Conservation (phyloP, 2,888 invertebrate genomes). For the Euclidia mi region DNA sequence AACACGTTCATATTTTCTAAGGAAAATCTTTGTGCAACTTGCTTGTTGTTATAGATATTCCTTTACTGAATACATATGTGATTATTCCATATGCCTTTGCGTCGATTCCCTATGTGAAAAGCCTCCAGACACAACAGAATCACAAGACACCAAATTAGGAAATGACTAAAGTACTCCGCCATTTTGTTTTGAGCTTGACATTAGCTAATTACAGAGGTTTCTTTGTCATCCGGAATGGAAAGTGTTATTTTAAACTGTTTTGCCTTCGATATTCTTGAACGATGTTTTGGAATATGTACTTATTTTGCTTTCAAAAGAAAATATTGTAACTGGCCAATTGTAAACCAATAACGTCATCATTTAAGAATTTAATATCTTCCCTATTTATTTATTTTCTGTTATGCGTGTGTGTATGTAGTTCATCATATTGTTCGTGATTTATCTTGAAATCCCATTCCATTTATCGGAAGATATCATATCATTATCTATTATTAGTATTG, state of each 20-base stretch:
- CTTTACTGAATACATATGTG: constrained; percentile 46
- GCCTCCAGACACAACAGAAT: constrained; percentile 16
- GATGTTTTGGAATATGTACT: constrained; percentile 9
- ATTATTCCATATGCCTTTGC: constrained; percentile 30
- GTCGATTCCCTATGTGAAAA: constrained; percentile 16
- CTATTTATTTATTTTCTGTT: not conserved
- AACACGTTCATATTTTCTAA: constrained; percentile 41
- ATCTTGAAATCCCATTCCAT: constrained; percentile 22
- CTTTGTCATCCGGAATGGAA: constrained; percentile 18
- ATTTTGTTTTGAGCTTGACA: constrained; percentile 4
- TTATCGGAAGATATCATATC: not conserved
- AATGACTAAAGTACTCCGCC: constrained; percentile 8
- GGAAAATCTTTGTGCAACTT: constrained; percentile 44
- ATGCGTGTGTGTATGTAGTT: constrained; percentile 22
- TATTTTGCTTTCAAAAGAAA: constrained; percentile 2
- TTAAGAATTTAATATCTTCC: constrained; percentile 3
- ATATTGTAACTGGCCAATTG: constrained; percentile 14
- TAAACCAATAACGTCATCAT: constrained; percentile 2
- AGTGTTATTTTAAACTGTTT: constrained; percentile 16
- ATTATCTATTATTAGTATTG: constrained; percentile 9
- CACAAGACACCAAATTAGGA: constrained; percentile 9
- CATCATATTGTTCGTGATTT: constrained; percentile 27
- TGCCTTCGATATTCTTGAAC: constrained; percentile 3
- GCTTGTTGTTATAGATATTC: constrained; percentile 48
- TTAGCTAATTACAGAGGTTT: constrained; percentile 14